Conservation (phyloP, 2,888 invertebrate genomes). For the Chloroclysta siterata region DNA sequence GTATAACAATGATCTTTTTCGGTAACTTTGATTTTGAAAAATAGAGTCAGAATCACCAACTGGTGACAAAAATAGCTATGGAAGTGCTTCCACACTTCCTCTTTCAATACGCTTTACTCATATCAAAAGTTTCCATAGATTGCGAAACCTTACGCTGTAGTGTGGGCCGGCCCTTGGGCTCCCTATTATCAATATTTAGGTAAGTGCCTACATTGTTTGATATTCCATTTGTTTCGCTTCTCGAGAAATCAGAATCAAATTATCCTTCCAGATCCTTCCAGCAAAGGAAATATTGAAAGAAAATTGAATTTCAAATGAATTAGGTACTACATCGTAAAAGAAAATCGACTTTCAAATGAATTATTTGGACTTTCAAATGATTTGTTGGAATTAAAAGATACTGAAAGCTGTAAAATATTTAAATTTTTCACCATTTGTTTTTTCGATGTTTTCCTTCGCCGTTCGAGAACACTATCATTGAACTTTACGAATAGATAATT, state of each 20-base stretch:
- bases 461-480: too few relatives aligned
- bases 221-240: constrained; percentile 8
- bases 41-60: too few relatives aligned
- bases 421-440: background rate
- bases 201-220: constrained; percentile 13
- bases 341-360: too few relatives aligned
- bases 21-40: too few relatives aligned
- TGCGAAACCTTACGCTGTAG: background rate
- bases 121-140: too few relatives aligned
- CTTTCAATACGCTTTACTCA: too few relatives aligned
- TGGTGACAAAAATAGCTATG: too few relatives aligned
- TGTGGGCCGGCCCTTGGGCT: background rate
- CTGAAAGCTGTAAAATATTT: background rate
- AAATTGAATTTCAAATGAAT: constrained; percentile 4
- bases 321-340: background rate
- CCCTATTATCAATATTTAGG: background rate
- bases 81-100: too few relatives aligned
- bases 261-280: background rate
- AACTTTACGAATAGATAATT: too few relatives aligned
- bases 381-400: background rate
- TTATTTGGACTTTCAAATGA: background rate
- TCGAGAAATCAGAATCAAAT: constrained; percentile 6
- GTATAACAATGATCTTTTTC: too few relatives aligned
- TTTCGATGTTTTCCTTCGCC: too few relatives aligned
- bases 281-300: constrained; percentile 1